These are phyloP conservation scores for Turritopsis rubra DNA, from an alignment of 30 jellyfish, hydroid and myxozoan species.

Conservation along the genomic window DNA sequence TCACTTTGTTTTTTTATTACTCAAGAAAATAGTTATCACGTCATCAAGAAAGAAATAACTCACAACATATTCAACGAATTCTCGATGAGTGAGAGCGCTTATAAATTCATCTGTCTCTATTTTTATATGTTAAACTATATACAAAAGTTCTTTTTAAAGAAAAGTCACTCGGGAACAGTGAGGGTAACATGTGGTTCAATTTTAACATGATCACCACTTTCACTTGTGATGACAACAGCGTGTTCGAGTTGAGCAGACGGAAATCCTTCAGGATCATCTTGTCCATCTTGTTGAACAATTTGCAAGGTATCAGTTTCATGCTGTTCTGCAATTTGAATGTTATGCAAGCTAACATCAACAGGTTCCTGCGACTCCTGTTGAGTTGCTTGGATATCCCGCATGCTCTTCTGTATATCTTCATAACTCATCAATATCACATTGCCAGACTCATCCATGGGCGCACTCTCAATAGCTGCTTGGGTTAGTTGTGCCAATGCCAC, in stretches of 20 bases:
- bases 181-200: not conserved
- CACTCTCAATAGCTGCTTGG: constrained; percentile 46
- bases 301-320: not conserved
- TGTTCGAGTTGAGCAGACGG: not conserved
- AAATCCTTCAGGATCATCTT: not conserved
- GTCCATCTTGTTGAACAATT: not conserved
- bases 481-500: constrained; percentile 45
- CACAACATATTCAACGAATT: too few species aligned
- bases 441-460: constrained; percentile 43
- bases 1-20: too few species aligned
- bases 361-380: constrained; percentile 8
- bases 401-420: constrained; percentile 40
- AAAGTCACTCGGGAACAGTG: not conserved
- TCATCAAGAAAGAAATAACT: too few species aligned
- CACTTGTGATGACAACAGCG: not conserved
- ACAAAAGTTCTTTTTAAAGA: not conserved
- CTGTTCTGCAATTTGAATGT: constrained; percentile 27
- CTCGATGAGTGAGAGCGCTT: not conserved
- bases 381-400: constrained; percentile 29
- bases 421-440: constrained; percentile 35
- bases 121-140: not conserved
- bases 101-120: not conserved
- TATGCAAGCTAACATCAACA: not conserved
- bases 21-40: too few species aligned
- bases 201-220: not conserved